These are phyloP conservation scores for Physocephala rufipes DNA, from an alignment of 2,888 invertebrate species.

Conservation along the genomic window DNA sequence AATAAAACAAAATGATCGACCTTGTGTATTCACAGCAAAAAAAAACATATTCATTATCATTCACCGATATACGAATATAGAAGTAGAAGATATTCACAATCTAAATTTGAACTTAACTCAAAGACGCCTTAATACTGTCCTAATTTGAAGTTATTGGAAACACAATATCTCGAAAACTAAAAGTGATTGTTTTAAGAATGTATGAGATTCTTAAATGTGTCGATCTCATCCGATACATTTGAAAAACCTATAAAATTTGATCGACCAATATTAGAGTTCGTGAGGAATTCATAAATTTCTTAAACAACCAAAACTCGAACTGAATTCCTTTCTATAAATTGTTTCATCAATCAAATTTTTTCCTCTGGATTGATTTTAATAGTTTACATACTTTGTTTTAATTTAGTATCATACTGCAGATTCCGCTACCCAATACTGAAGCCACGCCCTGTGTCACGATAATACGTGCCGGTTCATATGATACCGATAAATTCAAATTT, in stretches of 20 bases:
- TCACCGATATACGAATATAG: too few relatives aligned
- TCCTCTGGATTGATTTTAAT: not conserved
- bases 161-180: too few relatives aligned
- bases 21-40: not conserved
- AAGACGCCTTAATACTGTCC: too few relatives aligned
- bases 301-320: not conserved
- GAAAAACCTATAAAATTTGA: too few relatives aligned
- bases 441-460: constrained; percentile 68
- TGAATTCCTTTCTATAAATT: not conserved
- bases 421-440: constrained; percentile 61
- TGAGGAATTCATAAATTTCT: not conserved
- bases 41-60: not conserved
- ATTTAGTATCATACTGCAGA: constrained; percentile 54
- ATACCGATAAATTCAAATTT: constrained; percentile 67
- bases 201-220: too few relatives aligned
- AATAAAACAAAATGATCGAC: not conserved
- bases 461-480: constrained; percentile 68
- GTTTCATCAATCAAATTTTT: not conserved
- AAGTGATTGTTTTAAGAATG: too few relatives aligned
- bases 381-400: constrained; percentile 1
- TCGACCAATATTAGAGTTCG: not conserved
- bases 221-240: too few relatives aligned
- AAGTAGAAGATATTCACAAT: too few relatives aligned
- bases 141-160: too few relatives aligned
- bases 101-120: too few relatives aligned